Conservation (phyloP, 2,113 vertebrate species). For the Melanostigma gelatinosum region DNA sequence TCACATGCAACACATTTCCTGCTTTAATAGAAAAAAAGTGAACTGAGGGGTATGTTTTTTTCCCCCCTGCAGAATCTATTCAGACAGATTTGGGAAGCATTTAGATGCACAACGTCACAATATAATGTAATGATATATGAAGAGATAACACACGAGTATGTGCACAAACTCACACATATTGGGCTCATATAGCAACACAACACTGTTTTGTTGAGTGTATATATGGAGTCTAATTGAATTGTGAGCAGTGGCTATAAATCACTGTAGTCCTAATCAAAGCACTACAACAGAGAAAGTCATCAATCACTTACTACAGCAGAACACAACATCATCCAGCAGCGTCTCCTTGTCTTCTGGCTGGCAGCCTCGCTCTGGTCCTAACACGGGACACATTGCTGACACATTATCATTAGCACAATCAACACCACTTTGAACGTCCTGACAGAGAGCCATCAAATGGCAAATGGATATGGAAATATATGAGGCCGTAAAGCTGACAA, state of each 20-base stretch:
- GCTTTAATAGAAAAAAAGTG: constrained; percentile 50
- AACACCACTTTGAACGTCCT: constrained; percentile 65
- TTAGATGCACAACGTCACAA: constrained; percentile 57
- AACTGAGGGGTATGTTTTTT: neutral
- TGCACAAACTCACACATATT: constrained; percentile 35
- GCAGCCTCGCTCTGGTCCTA: constrained; percentile 46
- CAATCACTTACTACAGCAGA: constrained; percentile 77
- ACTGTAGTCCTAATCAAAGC: constrained; percentile 81
- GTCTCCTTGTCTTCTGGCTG: constrained; percentile 54
- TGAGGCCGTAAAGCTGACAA: constrained; percentile 45
- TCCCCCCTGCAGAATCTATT: constrained; percentile 41
- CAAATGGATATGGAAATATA: constrained; percentile 64
- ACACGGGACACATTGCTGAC: constrained; percentile 57
- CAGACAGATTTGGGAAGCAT: constrained; percentile 37
- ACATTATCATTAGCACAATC: constrained; percentile 76
- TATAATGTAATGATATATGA: constrained; percentile 39
- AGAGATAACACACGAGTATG: constrained; percentile 31
- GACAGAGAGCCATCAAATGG: constrained; percentile 60
- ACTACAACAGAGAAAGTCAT: constrained; percentile 78
- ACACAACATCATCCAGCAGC: constrained; percentile 60
- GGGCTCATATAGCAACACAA: constrained; percentile 54
- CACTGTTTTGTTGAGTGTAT: constrained; percentile 67
- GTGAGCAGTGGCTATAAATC: constrained; percentile 82
- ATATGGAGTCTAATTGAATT: constrained; percentile 78
- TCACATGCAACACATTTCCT: constrained; percentile 44